Percentiles rank a stretch among this genome's conserved stretches.
These are phyloP conservation scores for Sinelater perroti DNA, from an alignment of 2,888 invertebrate species.

Conservation along the genomic window DNA sequence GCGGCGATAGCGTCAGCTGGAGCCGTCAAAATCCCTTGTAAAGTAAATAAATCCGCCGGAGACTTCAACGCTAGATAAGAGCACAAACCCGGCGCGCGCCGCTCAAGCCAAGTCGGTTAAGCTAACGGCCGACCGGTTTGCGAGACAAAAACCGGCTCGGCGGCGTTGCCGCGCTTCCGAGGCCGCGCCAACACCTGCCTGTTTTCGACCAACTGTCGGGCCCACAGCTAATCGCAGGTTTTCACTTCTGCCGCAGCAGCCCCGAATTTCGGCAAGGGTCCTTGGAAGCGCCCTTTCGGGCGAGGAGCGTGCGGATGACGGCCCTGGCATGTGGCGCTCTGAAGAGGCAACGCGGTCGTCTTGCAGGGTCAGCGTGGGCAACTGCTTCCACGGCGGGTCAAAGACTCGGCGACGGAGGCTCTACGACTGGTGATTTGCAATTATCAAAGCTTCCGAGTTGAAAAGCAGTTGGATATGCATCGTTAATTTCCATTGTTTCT, in stretches of 20 bases:
- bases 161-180: constrained; percentile 34
- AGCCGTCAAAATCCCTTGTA: constrained; percentile 23
- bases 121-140: constrained; percentile 38
- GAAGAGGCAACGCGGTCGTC: constrained; percentile 24
- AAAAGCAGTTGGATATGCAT: constrained; percentile 34
- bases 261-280: constrained; percentile 12
- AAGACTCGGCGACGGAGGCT: constrained; percentile 38
- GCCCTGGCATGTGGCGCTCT: neutral
- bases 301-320: neutral
- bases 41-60: constrained; percentile 29
- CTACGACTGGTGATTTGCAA: constrained; percentile 34
- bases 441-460: constrained; percentile 39
- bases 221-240: constrained; percentile 22
- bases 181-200: constrained; percentile 39
- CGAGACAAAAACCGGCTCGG: constrained; percentile 20
- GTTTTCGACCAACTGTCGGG: constrained; percentile 30
- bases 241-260: constrained; percentile 19
- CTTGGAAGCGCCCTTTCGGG: constrained; percentile 14
- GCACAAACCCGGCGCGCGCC: constrained; percentile 35
- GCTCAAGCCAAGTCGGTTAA: constrained; percentile 26
- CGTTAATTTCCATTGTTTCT: constrained; percentile 37
- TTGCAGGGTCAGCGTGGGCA: constrained; percentile 31
- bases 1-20: constrained; percentile 13
- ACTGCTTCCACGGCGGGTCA: constrained; percentile 41
- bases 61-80: constrained; percentile 36